Percentiles rank a stretch among this genome's conserved stretches.
Evolutionary conservation across 2,888 invertebrate genomes (phyloP).

Genomic region (Rutpela maculata): DNA sequence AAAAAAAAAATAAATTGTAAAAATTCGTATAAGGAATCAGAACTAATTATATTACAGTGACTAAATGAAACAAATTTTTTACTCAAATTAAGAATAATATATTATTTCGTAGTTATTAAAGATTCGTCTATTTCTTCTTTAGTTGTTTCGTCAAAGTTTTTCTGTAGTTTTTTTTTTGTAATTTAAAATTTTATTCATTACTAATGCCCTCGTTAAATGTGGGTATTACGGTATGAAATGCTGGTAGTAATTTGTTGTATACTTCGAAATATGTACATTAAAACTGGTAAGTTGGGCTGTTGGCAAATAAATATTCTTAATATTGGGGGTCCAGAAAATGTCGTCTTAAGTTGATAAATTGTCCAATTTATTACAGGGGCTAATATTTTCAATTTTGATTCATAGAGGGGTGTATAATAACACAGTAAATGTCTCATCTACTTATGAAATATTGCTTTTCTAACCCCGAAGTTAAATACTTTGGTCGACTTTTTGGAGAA

Average conservation of each 20-base stretch:
- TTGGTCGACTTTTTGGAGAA: background rate
- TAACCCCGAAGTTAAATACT: constrained; percentile 27
- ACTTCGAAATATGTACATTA: constrained; percentile 21
- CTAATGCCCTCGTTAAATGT: no score
- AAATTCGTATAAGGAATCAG: no score
- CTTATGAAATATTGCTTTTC: constrained; percentile 26
- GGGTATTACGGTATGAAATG: background rate
- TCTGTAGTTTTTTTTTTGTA: no score
- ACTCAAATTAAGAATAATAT: no score
- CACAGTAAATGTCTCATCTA: constrained; percentile 14
- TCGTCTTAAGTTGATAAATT: constrained; percentile 35
- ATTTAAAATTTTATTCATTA: no score
- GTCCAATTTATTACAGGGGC: constrained; percentile 25
- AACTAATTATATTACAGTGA: no score
- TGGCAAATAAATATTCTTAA: constrained; percentile 28
- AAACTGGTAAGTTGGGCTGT: constrained; percentile 2
- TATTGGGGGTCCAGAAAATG: constrained; percentile 32
- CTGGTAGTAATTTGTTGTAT: constrained; percentile 11
- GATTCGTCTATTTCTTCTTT: no score
- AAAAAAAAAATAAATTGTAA: no score
- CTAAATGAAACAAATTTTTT: no score
- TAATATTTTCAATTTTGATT: constrained; percentile 34
- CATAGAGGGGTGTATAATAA: constrained; percentile 19
- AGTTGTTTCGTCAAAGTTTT: no score
- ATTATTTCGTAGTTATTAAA: no score